Percentiles rank a stretch among this genome's conserved stretches.
These are phyloP conservation scores for Drosophila nigricruria DNA, from an alignment of 2,888 invertebrate species.

Conservation along the genomic window DNA sequence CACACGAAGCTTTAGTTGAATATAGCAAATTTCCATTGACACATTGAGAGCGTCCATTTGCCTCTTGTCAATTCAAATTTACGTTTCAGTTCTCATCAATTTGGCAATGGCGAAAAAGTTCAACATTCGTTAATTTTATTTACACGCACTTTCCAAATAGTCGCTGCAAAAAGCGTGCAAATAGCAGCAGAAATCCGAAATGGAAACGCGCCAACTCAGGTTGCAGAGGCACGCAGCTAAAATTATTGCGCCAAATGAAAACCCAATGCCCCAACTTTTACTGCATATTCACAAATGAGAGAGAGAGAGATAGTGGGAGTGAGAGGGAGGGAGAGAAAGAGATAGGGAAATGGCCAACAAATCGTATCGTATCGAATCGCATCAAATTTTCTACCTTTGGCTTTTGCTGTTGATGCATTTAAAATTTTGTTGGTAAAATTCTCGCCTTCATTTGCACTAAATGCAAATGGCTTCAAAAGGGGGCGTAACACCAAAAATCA, in stretches of 20 bases:
- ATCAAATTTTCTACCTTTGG: conserved; percentile 44
- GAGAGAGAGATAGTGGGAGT: background rate
- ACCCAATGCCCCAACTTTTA: conserved; percentile 16
- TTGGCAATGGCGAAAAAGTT: conserved; percentile 51
- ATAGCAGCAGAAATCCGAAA: conserved; percentile 20
- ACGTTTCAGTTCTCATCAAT: conserved; percentile 32
- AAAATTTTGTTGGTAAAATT: conserved; percentile 30
- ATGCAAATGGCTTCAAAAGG: conserved; percentile 48
- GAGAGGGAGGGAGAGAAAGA: background rate
- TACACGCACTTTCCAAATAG: conserved; percentile 71
- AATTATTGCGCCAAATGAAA: conserved; percentile 41
- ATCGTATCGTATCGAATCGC: conserved; percentile 14
- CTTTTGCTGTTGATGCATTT: conserved; percentile 35
- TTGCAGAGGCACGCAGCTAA: conserved; percentile 35
- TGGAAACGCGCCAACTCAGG: conserved; percentile 19
- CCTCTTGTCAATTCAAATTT: background rate
- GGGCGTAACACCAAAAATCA: conserved; percentile 22
- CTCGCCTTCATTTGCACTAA: conserved; percentile 56
- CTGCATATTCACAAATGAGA: conserved; percentile 22
- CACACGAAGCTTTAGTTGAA: background rate
- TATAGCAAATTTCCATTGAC: background rate
- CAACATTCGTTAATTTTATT: conserved; percentile 72
- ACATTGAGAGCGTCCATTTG: background rate
- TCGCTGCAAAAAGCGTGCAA: conserved; percentile 29
- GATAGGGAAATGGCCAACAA: conserved; percentile 24